Conservation (phyloP, 2,888 invertebrate genomes). For the Drosophila cyrtoloma region DNA sequence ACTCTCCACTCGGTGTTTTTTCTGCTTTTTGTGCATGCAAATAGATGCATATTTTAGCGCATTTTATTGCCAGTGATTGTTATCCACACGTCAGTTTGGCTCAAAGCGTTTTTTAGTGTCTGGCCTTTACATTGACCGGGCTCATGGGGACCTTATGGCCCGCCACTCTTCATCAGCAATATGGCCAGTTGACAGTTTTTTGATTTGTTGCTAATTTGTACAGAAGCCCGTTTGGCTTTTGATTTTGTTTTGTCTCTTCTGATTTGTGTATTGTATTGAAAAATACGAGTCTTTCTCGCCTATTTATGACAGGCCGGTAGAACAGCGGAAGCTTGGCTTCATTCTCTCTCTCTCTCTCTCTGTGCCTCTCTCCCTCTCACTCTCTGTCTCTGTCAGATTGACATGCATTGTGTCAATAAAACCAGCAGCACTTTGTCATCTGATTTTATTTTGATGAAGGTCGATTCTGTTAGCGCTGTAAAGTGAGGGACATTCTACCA, state of each 20-base stretch:
- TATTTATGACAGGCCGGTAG: slow-evolving; percentile 37
- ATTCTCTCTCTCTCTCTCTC: neutral
- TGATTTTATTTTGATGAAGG: slow-evolving; percentile 76
- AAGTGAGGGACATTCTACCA: slow-evolving; percentile 38
- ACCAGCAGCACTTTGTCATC: slow-evolving; percentile 60
- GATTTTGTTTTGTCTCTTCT: slow-evolving; percentile 2
- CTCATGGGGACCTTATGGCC: slow-evolving; percentile 1
- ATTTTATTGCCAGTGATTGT: slow-evolving; percentile 67
- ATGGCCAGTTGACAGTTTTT: slow-evolving; percentile 26
- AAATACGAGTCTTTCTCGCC: slow-evolving; percentile 14
- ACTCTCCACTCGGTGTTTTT: slow-evolving; percentile 39
- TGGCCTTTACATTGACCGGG: neutral
- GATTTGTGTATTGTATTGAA: slow-evolving; percentile 11
- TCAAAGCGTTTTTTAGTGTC: slow-evolving; percentile 29
- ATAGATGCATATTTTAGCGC: slow-evolving; percentile 52
- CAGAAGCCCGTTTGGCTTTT: slow-evolving; percentile 22
- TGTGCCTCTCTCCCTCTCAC: neutral
- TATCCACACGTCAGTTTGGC: slow-evolving; percentile 50
- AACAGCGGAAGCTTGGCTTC: slow-evolving; percentile 24
- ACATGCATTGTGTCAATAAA: slow-evolving; percentile 75
- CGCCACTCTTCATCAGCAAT: slow-evolving; percentile 36
- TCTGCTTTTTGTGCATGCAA: slow-evolving; percentile 38
- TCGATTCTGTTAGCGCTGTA: slow-evolving; percentile 61
- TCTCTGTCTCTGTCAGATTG: slow-evolving; percentile 57
- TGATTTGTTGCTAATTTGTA: slow-evolving; percentile 71